These are phyloP conservation scores for Drosophila orena DNA, from an alignment of 1,140 invertebrate species.

Conservation along the genomic window DNA sequence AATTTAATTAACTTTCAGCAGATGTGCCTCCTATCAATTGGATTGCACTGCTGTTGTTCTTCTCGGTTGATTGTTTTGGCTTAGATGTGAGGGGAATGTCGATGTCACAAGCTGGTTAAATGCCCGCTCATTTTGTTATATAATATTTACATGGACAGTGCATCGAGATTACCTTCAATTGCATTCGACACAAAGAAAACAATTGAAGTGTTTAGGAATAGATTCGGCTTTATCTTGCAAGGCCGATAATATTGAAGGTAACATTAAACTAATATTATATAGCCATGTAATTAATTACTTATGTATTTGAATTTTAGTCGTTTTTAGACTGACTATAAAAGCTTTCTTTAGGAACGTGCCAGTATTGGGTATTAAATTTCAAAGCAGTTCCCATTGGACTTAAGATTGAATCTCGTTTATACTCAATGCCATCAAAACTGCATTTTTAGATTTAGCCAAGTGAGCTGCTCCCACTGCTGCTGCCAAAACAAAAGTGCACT, in stretches of 20 bases:
- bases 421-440: not conserved
- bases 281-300: too few species aligned
- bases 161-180: conserved; percentile 41
- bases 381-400: too few species aligned
- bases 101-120: conserved; percentile 49
- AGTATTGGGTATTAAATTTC: too few species aligned
- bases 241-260: too few species aligned
- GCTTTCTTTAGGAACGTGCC: too few species aligned
- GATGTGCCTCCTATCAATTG: conserved; percentile 51
- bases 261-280: too few species aligned
- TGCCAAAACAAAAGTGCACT: conserved; percentile 51
- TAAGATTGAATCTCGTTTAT: not conserved
- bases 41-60: conserved; percentile 18
- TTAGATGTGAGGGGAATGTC: conserved; percentile 35
- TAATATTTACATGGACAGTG: conserved; percentile 26
- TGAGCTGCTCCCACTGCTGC: conserved; percentile 41
- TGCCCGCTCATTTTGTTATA: conserved; percentile 38
- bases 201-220: conserved; percentile 40
- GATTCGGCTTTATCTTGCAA: too few species aligned
- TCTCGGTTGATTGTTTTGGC: conserved; percentile 23
- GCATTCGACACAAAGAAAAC: conserved; percentile 26
- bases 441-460: conserved; percentile 7
- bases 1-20: conserved; percentile 78
- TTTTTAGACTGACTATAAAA: too few species aligned
- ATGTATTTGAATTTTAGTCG: too few species aligned